Evolutionary conservation across 2,888 invertebrate species (phyloP), one percentile per base, ranked within the genome.

Genomic region (Chrysina gloriosa): DNA sequence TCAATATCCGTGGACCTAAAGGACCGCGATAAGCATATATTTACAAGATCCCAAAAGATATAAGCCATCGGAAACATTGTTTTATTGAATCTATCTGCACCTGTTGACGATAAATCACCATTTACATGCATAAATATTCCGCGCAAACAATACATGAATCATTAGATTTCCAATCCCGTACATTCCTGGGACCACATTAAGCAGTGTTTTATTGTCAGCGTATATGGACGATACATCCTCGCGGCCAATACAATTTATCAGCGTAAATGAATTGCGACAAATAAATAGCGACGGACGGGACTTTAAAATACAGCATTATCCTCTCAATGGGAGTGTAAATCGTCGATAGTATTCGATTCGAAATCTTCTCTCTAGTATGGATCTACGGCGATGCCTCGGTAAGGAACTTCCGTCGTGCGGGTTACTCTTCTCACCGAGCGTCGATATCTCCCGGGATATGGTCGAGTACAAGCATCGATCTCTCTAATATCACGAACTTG

Each of bases 371-470:
- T 4, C 14, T 6, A 16, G 27, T 52, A 52, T 14, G 11, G 48
- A 27, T 11, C 39, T 58, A 36, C 19, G 14, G 42, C 25, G 36
- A 25, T 36, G 19, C 34, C 48, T 67, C 61, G 19, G 36, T 63
- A 63, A 50, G 29, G 52, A 42, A 36, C 39, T 63, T 52, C 34
- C 63, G 52, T 34, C 54, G 31, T 56, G 47, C 69, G 69, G 72
- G 77, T 77, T 77, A 58, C 70, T 61, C 68, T 73, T 67, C 70
- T 76, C 21, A 65, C 70, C 71, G 71, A 61, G 69, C 66, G 73
- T 76, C 73, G 74, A 72, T 74, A 73, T 78, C 75, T 76, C 75
- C 73, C n/a, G 16, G 11, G 14, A 31, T 34, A 29, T 29, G 29
- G 7, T 6, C 14, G 6, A 42, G 14, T 42, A 42, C 14, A 14